Percentiles rank a stretch among this genome's conserved stretches.
Conservation (phyloP, 2,113 vertebrate genomes). For the Pachyramphus minor region DNA sequence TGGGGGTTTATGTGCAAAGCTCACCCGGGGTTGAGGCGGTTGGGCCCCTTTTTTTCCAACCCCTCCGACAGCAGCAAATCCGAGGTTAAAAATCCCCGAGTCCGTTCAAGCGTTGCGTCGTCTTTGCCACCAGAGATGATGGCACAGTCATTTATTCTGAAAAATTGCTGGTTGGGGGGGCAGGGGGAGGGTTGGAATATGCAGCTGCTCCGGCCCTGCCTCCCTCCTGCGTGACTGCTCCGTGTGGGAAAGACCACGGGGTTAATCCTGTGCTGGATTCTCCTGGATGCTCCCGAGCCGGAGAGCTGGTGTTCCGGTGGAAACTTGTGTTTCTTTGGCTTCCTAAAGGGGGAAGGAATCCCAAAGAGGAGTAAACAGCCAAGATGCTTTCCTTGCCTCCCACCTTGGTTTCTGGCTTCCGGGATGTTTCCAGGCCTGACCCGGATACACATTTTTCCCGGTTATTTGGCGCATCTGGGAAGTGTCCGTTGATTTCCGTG, state of each 20-base stretch:
- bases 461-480: background rate
- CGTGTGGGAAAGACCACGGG: accelerated
- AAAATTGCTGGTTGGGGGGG: background rate
- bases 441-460: accelerated
- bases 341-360: background rate
- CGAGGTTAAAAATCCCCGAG: background rate
- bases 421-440: background rate
- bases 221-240: background rate
- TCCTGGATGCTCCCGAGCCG: background rate
- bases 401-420: background rate
- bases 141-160: background rate
- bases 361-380: background rate
- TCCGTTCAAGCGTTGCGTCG: background rate
- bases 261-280: background rate
- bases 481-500: background rate
- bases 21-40: accelerated
- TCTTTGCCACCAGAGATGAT: background rate
- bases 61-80: background rate
- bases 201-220: background rate
- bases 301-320: background rate
- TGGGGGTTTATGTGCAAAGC: background rate
- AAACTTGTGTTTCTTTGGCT: background rate
- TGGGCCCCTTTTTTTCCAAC: background rate
- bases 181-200: background rate
- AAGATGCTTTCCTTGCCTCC: background rate